A percentile compares a stretch with the other conserved stretches of the same genome.
Evolutionary conservation across 2,888 invertebrate genomes (phyloP).

Genomic region (Chrysolina americana): DNA sequence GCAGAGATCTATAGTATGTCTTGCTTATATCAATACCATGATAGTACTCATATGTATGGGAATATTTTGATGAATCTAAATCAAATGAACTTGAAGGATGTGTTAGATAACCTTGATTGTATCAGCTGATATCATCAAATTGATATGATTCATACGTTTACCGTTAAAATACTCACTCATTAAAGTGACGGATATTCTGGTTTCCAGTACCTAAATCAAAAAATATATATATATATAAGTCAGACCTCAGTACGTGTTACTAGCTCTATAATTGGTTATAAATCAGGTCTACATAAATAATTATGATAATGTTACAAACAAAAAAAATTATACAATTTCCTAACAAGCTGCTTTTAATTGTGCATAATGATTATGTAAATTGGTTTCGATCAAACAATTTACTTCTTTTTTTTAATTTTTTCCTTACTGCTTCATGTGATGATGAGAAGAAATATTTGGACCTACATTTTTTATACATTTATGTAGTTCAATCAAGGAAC

Average conservation of each 20-base stretch:
- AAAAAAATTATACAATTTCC: conserved; percentile 11
- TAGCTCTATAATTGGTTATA: conserved; percentile 7
- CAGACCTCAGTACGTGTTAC: not conserved
- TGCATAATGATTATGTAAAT: conserved; percentile 8
- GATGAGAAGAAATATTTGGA: too few species aligned
- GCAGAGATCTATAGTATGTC: too few species aligned
- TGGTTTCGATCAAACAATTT: not conserved
- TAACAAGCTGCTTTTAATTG: conserved; percentile 21
- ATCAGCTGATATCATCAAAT: not conserved
- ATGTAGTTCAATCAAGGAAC: too few species aligned
- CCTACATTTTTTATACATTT: too few species aligned
- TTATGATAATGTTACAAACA: conserved; percentile 2
- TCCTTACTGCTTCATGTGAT: too few species aligned
- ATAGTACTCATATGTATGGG: too few species aligned
- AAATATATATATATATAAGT: conserved; percentile 9
- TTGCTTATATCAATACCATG: too few species aligned
- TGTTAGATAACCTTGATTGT: not conserved
- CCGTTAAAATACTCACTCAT: conserved; percentile 18
- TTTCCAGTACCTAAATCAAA: not conserved
- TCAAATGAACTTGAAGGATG: not conserved
- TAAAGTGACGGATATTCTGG: not conserved
- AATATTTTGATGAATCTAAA: not conserved
- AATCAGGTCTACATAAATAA: conserved; percentile 7
- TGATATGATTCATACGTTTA: conserved; percentile 12
- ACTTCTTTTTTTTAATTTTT: not conserved